Evolutionary conservation across 2,888 invertebrate species (phyloP).

Genomic region (Aquatica leii): DNA sequence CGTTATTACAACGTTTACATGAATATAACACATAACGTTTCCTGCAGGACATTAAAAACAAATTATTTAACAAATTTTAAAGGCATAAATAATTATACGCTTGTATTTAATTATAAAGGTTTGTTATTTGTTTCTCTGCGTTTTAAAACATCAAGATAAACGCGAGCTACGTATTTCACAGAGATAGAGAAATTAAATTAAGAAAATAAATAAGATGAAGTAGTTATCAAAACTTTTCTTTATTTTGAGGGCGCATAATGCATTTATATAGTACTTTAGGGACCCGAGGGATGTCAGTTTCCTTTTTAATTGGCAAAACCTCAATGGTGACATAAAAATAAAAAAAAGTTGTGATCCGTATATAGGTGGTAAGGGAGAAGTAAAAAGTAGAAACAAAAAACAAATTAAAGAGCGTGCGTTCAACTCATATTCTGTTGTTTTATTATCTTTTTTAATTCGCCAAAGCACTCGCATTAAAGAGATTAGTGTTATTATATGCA

Average conservation of each 20-base stretch:
- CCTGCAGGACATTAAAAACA: neutral
- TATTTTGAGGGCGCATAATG: constrained; percentile 43
- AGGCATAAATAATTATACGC: too few species aligned
- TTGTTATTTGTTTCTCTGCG: too few species aligned
- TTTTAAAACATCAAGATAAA: too few species aligned
- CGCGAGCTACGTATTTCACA: too few species aligned
- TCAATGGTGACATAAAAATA: constrained; percentile 60
- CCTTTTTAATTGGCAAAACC: constrained; percentile 60
- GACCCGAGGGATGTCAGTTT: constrained; percentile 44
- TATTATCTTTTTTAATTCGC: constrained; percentile 36
- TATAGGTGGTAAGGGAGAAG: constrained; percentile 56
- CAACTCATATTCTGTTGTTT: constrained; percentile 35
- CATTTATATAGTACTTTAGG: constrained; percentile 44
- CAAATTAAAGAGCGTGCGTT: constrained; percentile 44
- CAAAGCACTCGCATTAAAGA: constrained; percentile 35
- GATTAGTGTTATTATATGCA: constrained; percentile 41
- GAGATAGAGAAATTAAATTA: constrained; percentile 20
- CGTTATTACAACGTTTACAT: constrained; percentile 30
- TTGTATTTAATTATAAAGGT: too few species aligned
- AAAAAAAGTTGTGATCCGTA: constrained; percentile 55
- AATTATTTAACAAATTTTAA: neutral
- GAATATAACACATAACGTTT: constrained; percentile 12
- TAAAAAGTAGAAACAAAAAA: constrained; percentile 47
- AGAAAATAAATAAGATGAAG: constrained; percentile 33
- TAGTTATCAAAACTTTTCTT: constrained; percentile 35